A percentile compares a stretch with the other conserved stretches of the same genome.
Evolutionary conservation across 1,140 invertebrate genomes (phyloP).

Genomic region (Notospermus geniculatus): DNA sequence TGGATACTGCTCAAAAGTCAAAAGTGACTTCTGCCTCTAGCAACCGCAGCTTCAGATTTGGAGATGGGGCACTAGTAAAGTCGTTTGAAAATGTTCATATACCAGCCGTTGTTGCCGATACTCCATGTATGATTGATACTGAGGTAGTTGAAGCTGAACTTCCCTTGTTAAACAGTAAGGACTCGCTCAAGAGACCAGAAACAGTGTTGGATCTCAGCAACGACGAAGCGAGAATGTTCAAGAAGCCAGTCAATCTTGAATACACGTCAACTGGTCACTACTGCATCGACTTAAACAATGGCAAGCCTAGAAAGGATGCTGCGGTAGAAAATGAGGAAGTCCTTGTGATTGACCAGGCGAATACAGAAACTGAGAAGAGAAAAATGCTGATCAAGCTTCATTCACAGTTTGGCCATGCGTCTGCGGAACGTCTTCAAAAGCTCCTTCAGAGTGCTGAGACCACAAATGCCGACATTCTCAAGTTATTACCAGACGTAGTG

Average conservation of each 20-base stretch:
- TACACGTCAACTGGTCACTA: constrained; percentile 16
- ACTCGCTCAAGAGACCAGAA: constrained; percentile 18
- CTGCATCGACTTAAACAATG: no score
- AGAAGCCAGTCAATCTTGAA: constrained; percentile 20
- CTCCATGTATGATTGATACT: constrained; percentile 20
- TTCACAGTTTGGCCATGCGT: constrained; percentile 27
- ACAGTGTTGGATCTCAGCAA: constrained; percentile 21
- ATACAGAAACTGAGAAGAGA: constrained; percentile 15
- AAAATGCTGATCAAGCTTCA: constrained; percentile 15
- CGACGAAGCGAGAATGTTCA: constrained; percentile 20
- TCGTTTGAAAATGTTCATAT: constrained; percentile 18
- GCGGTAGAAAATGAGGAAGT: neutral
- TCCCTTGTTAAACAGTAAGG: constrained; percentile 23
- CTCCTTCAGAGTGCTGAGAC: constrained; percentile 16
- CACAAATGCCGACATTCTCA: neutral
- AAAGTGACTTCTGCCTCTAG: neutral
- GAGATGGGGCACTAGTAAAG: constrained; percentile 18
- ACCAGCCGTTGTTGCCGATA: constrained; percentile 21
- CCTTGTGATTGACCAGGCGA: neutral
- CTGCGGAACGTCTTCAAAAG: constrained; percentile 10
- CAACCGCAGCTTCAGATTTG: constrained; percentile 20
- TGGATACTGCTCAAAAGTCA: no score
- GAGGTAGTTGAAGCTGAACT: constrained; percentile 24
- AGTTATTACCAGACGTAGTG: neutral
- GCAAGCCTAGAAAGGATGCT: neutral